Percentiles rank a stretch among this genome's conserved stretches.
Conservation (phyloP, 2,797 vertebrate genomes). For the Eospalax fontanierii region DNA sequence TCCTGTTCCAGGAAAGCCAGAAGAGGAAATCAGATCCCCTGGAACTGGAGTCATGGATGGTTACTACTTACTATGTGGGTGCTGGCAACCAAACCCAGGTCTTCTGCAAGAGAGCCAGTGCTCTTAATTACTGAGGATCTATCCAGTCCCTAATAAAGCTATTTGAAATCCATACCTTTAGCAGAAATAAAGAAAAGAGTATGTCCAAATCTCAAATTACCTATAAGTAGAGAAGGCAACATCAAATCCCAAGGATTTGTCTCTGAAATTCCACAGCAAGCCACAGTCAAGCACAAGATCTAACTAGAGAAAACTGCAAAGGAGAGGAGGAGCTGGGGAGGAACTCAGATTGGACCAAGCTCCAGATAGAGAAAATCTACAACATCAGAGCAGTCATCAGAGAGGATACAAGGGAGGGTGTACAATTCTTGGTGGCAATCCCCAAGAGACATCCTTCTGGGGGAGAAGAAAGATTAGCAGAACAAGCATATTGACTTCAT, state of each 20-base stretch:
- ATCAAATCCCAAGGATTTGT: not conserved
- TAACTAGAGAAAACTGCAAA: not conserved
- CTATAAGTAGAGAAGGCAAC: not conserved
- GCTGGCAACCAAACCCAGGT: too few relatives aligned
- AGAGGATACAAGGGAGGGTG: too few relatives aligned
- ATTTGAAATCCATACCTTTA: not conserved
- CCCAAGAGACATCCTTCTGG: not conserved
- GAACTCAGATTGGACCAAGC: not conserved
- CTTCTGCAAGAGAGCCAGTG: too few relatives aligned
- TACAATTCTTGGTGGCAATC: not conserved
- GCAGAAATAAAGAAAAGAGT: not conserved
- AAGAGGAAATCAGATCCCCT: too few relatives aligned
- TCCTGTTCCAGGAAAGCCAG: too few relatives aligned
- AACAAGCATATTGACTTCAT: not conserved
- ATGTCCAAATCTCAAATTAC: not conserved
- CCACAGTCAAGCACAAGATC: not conserved
- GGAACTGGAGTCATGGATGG: too few relatives aligned
- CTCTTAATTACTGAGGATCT: too few relatives aligned
- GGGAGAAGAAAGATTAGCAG: not conserved
- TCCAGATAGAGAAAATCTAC: not conserved
- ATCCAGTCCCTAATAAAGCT: too few relatives aligned
- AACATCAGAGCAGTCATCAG: not conserved
- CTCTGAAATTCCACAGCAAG: not conserved
- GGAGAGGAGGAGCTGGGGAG: not conserved
- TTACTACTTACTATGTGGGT: too few relatives aligned